phyloP scores from a whole-genome alignment of 2,797 vertebrate species.

The Acipenser oxyrinchus region DNA sequence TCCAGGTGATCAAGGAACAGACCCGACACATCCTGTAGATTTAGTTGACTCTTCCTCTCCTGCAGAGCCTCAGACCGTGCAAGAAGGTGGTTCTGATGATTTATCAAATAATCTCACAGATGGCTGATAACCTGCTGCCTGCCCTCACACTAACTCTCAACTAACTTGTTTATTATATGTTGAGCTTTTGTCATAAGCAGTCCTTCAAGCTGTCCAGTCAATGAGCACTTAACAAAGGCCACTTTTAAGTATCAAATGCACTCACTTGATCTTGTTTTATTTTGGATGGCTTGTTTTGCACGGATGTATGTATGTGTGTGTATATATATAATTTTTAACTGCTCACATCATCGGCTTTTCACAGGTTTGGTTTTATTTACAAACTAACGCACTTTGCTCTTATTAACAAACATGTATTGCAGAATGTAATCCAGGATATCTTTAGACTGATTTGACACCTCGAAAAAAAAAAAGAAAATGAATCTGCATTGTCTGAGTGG shows the following conservation, averaged over 20 bases:
- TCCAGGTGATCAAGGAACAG: conserved; percentile 57
- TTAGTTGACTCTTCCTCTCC: conserved; percentile 66
- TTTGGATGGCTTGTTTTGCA: too few species aligned
- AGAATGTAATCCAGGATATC: too few species aligned
- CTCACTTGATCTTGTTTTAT: too few species aligned
- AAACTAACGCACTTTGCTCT: not conserved
- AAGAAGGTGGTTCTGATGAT: conserved; percentile 73
- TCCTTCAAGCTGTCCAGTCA: too few species aligned
- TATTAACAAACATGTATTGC: not conserved
- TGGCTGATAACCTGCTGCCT: conserved; percentile 10
- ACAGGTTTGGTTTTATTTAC: not conserved
- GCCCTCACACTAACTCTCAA: conserved; percentile 27
- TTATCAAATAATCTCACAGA: not conserved
- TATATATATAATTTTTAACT: too few species aligned
- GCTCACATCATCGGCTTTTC: too few species aligned
- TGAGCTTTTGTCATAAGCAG: not conserved
- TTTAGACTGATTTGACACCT: too few species aligned
- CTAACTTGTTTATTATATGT: not conserved
- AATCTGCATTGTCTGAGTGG: too few species aligned
- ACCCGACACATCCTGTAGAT: conserved; percentile 59
- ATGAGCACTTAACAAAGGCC: too few species aligned
- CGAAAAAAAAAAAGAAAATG: too few species aligned
- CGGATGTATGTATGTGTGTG: too few species aligned
- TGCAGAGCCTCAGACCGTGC: conserved; percentile 64
- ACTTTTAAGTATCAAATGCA: too few species aligned